A percentile compares a stretch with the other conserved stretches of the same genome.
Evolutionary conservation across 2,888 invertebrate genomes (phyloP).

Genomic region (Caenorhabditis sinica): DNA sequence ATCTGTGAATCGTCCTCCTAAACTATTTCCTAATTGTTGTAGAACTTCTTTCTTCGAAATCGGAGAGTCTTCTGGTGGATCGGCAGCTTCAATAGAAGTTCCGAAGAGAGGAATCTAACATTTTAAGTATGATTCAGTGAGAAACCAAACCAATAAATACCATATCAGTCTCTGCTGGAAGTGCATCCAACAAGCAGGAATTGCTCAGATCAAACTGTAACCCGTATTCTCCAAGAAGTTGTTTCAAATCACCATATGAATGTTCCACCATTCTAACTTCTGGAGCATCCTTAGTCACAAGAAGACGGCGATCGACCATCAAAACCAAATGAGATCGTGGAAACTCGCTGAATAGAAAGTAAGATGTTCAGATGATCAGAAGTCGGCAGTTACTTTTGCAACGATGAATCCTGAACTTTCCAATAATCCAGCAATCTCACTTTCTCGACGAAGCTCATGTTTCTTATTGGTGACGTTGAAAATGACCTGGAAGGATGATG

Average conservation of each 20-base stretch:
- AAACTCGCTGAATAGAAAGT: constrained; percentile 66
- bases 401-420: constrained; percentile 71
- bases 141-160: background rate
- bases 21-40: constrained; percentile 68
- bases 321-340: constrained; percentile 69
- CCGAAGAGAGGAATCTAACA: constrained; percentile 72
- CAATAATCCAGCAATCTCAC: constrained; percentile 74
- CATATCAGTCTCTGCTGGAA: constrained; percentile 52
- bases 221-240: constrained; percentile 76
- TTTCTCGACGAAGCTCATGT: constrained; percentile 70
- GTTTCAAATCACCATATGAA: constrained; percentile 66
- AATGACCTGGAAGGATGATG: constrained; percentile 30
- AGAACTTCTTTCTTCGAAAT: constrained; percentile 68
- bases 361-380: too few species aligned
- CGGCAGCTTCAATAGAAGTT: constrained; percentile 65
- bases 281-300: constrained; percentile 64
- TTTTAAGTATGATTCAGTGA: background rate
- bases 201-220: constrained; percentile 73
- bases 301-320: constrained; percentile 74
- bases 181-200: constrained; percentile 77
- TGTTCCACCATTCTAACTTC: constrained; percentile 56
- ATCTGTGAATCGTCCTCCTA: constrained; percentile 69
- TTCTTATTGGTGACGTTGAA: constrained; percentile 2
- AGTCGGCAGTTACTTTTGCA: constrained; percentile 50
- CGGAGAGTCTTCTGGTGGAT: constrained; percentile 71